Evolutionary conservation across 2,888 invertebrate genomes (phyloP).

Genomic region (Troides helena): DNA sequence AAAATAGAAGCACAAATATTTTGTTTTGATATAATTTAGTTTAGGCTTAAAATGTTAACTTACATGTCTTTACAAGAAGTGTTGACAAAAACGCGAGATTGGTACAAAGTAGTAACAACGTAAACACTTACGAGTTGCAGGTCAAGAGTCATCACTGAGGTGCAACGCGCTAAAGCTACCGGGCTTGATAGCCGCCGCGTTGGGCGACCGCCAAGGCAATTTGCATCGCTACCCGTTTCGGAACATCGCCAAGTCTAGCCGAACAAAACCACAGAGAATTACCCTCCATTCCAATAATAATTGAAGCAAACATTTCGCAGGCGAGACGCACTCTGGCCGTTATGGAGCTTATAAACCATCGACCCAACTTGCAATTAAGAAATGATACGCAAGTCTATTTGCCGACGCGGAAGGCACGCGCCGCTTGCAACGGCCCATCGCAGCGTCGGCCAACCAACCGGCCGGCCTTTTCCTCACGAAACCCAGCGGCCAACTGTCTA

Average conservation of each 20-base stretch:
- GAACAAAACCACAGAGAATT: constrained; percentile 80
- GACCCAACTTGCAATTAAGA: constrained; percentile 76
- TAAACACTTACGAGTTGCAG: constrained; percentile 32
- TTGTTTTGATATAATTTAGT: too few relatives aligned
- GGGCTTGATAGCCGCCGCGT: constrained; percentile 70
- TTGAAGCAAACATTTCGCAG: constrained; percentile 79
- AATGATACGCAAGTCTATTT: constrained; percentile 75
- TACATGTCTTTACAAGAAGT: too few relatives aligned
- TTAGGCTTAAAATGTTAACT: too few relatives aligned
- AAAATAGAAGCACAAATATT: too few relatives aligned
- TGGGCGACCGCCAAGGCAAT: constrained; percentile 79
- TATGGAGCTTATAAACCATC: constrained; percentile 80
- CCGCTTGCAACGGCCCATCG: constrained; percentile 73
- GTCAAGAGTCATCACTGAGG: constrained; percentile 61
- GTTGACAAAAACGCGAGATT: too few relatives aligned
- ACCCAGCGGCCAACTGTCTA: constrained; percentile 65
- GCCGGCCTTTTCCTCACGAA: constrained; percentile 45
- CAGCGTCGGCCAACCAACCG: constrained; percentile 51
- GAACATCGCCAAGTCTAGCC: constrained; percentile 81
- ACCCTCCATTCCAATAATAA: constrained; percentile 81
- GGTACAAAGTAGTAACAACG: not conserved
- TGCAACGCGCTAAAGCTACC: constrained; percentile 55
- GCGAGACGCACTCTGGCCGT: constrained; percentile 73
- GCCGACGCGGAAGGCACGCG: constrained; percentile 76
- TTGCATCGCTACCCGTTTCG: constrained; percentile 80